A percentile compares a stretch with the other conserved stretches of the same genome.
These are phyloP conservation scores for Tachina fera DNA, from an alignment of 2,888 invertebrate genomes.

Conservation along the genomic window DNA sequence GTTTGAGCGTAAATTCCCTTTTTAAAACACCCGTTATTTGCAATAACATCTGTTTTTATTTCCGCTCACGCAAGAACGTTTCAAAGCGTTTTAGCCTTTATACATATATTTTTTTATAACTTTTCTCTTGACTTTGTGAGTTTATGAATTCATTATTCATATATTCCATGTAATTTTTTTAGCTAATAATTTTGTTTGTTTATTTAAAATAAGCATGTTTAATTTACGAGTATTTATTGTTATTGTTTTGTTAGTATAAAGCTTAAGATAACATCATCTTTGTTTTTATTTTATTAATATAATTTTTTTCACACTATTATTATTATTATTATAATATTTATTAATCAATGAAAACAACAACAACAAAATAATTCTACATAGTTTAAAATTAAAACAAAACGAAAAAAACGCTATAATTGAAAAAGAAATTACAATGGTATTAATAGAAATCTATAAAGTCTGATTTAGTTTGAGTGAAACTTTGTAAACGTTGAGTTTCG, in stretches of 20 bases:
- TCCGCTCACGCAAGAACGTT: not conserved
- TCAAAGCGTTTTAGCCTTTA: not conserved
- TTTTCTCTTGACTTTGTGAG: constrained; percentile 12
- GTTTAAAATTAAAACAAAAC: not conserved
- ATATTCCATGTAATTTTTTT: not conserved
- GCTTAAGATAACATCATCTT: constrained; percentile 47
- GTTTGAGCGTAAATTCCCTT: too few species aligned
- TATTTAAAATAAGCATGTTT: constrained; percentile 16
- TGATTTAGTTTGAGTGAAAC: constrained; percentile 50
- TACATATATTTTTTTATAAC: not conserved
- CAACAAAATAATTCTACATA: not conserved
- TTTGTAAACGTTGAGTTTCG: constrained; percentile 50
- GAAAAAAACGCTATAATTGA: not conserved
- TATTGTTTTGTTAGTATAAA: constrained; percentile 11
- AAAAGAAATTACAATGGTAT: constrained; percentile 56
- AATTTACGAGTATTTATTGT: constrained; percentile 1
- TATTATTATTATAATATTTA: constrained; percentile 36
- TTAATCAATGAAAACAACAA: constrained; percentile 41
- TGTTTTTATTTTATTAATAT: constrained; percentile 15
- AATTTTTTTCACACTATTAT: constrained; percentile 11
- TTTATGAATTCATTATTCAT: not conserved
- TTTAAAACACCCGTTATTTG: not conserved
- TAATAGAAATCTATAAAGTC: constrained; percentile 31
- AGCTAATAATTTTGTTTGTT: constrained; percentile 7
- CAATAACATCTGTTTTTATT: not conserved